A percentile compares a stretch with the other conserved stretches of the same genome.
These are phyloP conservation scores for Atta texana DNA, from an alignment of 1,140 invertebrate species.

Conservation along the genomic window DNA sequence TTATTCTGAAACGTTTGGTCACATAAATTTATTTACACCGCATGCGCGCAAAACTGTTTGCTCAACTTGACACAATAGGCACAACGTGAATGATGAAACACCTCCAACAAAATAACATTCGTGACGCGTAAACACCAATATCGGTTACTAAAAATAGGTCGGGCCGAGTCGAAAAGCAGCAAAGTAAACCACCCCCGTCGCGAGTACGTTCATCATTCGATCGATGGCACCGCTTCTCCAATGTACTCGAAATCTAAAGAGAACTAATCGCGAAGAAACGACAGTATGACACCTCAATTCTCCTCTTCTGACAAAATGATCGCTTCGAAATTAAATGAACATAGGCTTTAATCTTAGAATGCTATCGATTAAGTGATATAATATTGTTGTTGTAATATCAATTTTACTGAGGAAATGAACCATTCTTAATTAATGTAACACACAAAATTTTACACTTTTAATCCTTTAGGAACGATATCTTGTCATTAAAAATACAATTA, in stretches of 20 bases:
- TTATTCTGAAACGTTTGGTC: slow-evolving; percentile 29
- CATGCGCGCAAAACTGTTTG: slow-evolving; percentile 31
- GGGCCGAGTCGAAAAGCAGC: slow-evolving; percentile 24
- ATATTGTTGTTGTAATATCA: too few species aligned
- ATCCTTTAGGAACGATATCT: too few species aligned
- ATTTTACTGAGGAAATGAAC: too few species aligned
- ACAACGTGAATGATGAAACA: slow-evolving; percentile 45
- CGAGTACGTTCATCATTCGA: slow-evolving; percentile 52
- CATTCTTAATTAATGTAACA: too few species aligned
- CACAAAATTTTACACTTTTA: too few species aligned
- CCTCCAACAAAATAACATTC: slow-evolving; percentile 38
- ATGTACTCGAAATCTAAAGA: slow-evolving; percentile 41
- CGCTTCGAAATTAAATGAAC: not conserved
- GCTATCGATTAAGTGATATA: too few species aligned
- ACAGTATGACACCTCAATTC: slow-evolving; percentile 26
- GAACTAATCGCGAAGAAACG: slow-evolving; percentile 27
- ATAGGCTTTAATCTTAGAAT: too few species aligned
- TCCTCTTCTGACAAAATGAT: not conserved
- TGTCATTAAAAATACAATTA: too few species aligned
- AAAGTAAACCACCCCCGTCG: slow-evolving; percentile 33
- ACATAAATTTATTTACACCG: slow-evolving; percentile 41
- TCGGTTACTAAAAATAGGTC: slow-evolving; percentile 56
- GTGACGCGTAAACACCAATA: slow-evolving; percentile 55
- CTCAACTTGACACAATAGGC: slow-evolving; percentile 47
- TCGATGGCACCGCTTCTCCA: slow-evolving; percentile 8